These are phyloP conservation scores for Gallinago nigripennis DNA, from an alignment of 2,797 vertebrate genomes.

Conservation along the genomic window DNA sequence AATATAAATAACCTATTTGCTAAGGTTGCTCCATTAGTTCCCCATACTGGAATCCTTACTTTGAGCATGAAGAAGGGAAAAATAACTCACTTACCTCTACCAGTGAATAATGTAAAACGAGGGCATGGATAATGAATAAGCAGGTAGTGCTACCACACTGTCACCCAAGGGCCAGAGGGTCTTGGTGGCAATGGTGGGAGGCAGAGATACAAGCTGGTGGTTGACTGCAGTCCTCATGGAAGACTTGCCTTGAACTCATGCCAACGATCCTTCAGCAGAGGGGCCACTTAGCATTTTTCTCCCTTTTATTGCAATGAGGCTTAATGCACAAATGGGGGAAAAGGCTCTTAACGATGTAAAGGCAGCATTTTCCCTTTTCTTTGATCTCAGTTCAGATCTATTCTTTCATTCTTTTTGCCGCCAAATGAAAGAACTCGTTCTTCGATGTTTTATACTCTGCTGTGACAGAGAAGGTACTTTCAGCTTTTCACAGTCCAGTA, in stretches of 20 bases:
- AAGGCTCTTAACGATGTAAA: neutral
- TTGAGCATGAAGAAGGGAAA: neutral
- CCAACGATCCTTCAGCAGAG: neutral
- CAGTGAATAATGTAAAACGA: neutral
- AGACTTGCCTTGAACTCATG: neutral
- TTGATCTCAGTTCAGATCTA: conserved; percentile 20
- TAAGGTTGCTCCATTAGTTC: neutral
- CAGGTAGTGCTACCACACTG: neutral
- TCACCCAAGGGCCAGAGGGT: neutral
- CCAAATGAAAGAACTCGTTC: neutral
- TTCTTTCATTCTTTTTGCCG: neutral
- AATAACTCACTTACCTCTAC: neutral
- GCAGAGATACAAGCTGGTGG: neutral
- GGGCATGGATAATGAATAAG: neutral
- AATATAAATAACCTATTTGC: neutral
- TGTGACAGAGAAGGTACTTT: neutral
- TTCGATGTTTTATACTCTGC: neutral
- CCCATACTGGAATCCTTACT: neutral
- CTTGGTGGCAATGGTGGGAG: neutral
- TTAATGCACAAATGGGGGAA: neutral
- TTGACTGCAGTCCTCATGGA: neutral
- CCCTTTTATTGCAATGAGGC: neutral
- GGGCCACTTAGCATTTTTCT: neutral
- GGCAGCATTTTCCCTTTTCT: neutral
- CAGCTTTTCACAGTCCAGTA: neutral